Base-by-base conservation (phyloP, 2,797 vertebrate species). In the Hippocampus kuda region DNA sequence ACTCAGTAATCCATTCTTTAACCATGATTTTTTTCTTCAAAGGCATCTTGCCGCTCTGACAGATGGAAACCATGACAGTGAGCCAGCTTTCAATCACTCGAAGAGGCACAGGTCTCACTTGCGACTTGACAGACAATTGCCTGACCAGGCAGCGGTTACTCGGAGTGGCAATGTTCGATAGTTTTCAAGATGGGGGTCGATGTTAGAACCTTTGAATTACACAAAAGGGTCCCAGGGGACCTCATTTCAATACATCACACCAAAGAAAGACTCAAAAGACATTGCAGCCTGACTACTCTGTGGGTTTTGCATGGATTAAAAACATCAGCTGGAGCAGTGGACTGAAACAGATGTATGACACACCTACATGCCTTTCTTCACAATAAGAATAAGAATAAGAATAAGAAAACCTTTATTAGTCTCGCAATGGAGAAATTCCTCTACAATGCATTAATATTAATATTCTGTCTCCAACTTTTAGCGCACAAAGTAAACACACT, bases 131-230 rank as follows among this genome's bases (percentile, higher is more conserved):
- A 84, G 79, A 83, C 81, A 81, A 86, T 84, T 80, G 84, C 73
- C 79, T 56, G 82, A 80, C 84, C 85, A 77, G 82, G 76, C 69
- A 72, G 76, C 81, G 78, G 81, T 81, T 18, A 69, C 78, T 72
- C 26, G 57, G 75, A 82, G 72, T 75, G 79, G 85, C 79, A 83
- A 77, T 83, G 77, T 86, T 94, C 91, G 87, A 92, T 93, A 92
- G 91, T 93, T 48, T 92, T 85, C 88, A 90, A 88, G 89, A 87
- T 85, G 84, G 81, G 69, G 84, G 89, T 89, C 79, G 83, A 89
- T 81, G 82, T 88, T 90, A 88, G 89, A 85, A 84, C 84, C 85
- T 88, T 79, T 90, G 91, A 92, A 93, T 92, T 88, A 92, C 87
- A 84, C 84, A 85, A 77, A 74, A 72, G 73, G 64, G 84, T 79